Conservation (phyloP, 2,888 invertebrate genomes). For the Athalia cordata region DNA sequence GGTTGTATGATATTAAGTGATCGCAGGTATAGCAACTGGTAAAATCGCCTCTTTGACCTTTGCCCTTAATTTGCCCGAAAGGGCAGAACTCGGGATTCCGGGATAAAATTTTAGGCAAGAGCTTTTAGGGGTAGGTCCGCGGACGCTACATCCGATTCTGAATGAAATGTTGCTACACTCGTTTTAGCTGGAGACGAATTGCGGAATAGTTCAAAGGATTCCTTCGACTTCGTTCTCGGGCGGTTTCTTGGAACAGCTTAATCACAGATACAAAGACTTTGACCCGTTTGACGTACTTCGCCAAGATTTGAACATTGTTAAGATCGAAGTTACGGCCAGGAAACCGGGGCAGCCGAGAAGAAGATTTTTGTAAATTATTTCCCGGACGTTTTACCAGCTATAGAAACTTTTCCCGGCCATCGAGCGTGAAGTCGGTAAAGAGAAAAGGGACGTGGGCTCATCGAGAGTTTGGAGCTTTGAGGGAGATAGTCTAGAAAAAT, state of each 20-base stretch:
- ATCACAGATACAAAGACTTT: constrained; percentile 6
- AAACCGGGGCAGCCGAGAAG: background rate
- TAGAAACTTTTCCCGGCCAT: no score
- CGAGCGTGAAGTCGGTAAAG: background rate
- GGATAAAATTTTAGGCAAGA: no score
- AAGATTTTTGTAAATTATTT: constrained; percentile 29
- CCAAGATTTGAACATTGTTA: background rate
- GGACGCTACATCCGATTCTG: background rate
- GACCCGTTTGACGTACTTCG: background rate
- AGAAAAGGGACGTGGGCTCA: background rate
- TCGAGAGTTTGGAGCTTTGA: constrained; percentile 6
- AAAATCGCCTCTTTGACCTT: no score
- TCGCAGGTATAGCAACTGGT: no score
- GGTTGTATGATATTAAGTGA: no score
- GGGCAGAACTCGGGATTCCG: no score
- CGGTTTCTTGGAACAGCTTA: background rate
- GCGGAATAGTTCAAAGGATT: constrained; percentile 19
- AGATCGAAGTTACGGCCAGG: background rate
- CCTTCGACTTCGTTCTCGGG: constrained; percentile 1
- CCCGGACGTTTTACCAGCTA: background rate
- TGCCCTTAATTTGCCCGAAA: no score
- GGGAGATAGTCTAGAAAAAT: constrained; percentile 7
- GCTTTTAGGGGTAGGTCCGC: no score
- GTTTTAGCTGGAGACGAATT: background rate
- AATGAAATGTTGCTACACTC: background rate